Conservation (phyloP, 2,888 invertebrate genomes). For the Sialis fuliginosa region DNA sequence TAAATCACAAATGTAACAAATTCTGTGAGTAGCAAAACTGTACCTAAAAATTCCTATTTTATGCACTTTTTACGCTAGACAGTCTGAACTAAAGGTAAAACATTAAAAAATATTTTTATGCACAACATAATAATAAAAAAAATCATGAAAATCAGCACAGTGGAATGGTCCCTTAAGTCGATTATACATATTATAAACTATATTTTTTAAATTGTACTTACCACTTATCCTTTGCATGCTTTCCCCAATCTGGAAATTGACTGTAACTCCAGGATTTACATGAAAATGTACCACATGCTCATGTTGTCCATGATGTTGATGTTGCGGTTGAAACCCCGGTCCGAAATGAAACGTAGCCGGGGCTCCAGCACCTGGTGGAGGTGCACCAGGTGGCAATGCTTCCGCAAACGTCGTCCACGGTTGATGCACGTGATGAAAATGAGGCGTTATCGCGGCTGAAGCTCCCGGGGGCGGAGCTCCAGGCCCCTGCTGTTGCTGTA, state of each 20-base stretch:
- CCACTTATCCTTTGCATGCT: constrained; percentile 59
- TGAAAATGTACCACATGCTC: constrained; percentile 57
- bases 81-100: too few relatives aligned
- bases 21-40: too few relatives aligned
- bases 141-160: too few relatives aligned
- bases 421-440: constrained; percentile 23
- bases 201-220: constrained; percentile 24
- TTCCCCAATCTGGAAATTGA: constrained; percentile 57
- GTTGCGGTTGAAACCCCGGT: constrained; percentile 35
- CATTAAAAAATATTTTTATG: too few relatives aligned
- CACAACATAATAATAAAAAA: too few relatives aligned
- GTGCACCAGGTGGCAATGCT: constrained; percentile 19
- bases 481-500: constrained; percentile 9
- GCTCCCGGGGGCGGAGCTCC: constrained; percentile 4
- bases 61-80: too few relatives aligned
- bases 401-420: constrained; percentile 26
- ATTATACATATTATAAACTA: background rate
- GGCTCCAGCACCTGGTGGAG: constrained; percentile 22
- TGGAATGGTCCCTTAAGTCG: too few relatives aligned
- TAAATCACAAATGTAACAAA: too few relatives aligned
- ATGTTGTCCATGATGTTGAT: constrained; percentile 13
- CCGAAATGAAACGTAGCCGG: constrained; percentile 40
- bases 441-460: constrained; percentile 15
- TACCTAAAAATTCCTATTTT: too few relatives aligned
- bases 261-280: constrained; percentile 59